Evolutionary conservation across 1,140 invertebrate genomes (phyloP), one percentile per base, ranked within the genome.

Genomic region (Drosophila repleta): DNA sequence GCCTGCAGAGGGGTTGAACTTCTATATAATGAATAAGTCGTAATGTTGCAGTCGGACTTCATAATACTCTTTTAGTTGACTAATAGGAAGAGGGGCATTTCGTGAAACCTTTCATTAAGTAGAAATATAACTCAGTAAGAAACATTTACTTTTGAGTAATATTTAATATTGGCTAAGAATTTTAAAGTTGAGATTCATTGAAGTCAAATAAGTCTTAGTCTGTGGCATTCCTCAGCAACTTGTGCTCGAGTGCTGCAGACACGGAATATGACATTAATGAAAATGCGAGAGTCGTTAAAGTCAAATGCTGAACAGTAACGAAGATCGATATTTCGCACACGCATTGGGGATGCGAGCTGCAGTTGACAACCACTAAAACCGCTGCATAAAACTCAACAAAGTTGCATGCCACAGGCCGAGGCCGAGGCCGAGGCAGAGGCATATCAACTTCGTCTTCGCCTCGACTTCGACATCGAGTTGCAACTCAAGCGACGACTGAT

Each of bases 371-470:
- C 76, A 62, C 69, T 60, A 78, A 75, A 75, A 64, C 62, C 60
- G 71, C 79, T 41, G 70, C 79, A 69, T 78, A 66, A 82, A 83
- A 82, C 70, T 74, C 46, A 74, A 74, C 61, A 83, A 74, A 51
- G 61, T 74, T 73, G 58, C 61, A 53, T 55, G 15, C 24, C n/a
- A 66, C 60, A 51, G 21, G 17, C 48, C 18, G 13, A 39, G 46
- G 41, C 21, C 24, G 37, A 61, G 52, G 56, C 55, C 24, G 51
- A 61, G 52, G 61, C 55, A 32, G 51, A 48, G 41, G 24, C 46
- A 39, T 21, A 24, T 43, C 53, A 20, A 57, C 53, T 29, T 29
- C 32, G 29, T 43, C 39, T 41, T 41, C 39, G n/a, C 29, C 8
- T 29, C 29, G 26, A 29, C 26, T 29, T 53, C 73, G 35, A 52